phyloP scores from a whole-genome alignment of 2,797 vertebrate species.

The Sylvia borin region DNA sequence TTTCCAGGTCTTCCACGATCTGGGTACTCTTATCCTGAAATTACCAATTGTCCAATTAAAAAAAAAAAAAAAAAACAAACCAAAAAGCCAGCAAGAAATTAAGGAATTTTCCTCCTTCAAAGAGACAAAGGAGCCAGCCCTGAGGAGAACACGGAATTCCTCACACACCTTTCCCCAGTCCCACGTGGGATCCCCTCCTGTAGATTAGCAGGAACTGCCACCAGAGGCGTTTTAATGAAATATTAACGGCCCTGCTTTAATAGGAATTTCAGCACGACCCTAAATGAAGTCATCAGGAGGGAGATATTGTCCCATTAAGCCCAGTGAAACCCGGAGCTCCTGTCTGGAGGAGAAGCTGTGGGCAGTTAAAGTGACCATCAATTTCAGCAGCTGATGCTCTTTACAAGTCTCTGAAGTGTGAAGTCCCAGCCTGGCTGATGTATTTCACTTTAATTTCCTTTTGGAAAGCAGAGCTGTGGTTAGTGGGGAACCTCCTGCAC shows the following conservation, averaged over 20 bases:
- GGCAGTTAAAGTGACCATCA: slow-evolving; percentile 83
- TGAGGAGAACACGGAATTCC: background rate
- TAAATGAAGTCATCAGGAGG: slow-evolving; percentile 65
- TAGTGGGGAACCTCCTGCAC: slow-evolving; percentile 63
- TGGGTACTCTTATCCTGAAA: background rate
- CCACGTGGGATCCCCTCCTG: background rate
- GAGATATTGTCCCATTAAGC: slow-evolving; percentile 73
- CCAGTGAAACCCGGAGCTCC: slow-evolving; percentile 70
- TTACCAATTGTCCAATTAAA: background rate
- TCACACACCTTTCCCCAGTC: background rate
- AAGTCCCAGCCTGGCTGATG: slow-evolving; percentile 77
- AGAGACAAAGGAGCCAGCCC: background rate
- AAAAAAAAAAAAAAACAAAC: background rate
- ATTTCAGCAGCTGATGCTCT: slow-evolving; percentile 71
- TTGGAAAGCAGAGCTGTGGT: slow-evolving; percentile 74
- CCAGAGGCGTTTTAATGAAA: slow-evolving; percentile 63
- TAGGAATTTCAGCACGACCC: slow-evolving; percentile 60
- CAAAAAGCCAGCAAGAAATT: background rate
- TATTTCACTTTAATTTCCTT: slow-evolving; percentile 87
- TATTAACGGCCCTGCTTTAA: slow-evolving; percentile 65
- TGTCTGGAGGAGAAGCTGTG: slow-evolving; percentile 76
- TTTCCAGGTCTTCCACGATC: background rate
- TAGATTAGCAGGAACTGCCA: slow-evolving; percentile 36
- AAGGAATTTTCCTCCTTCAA: background rate
- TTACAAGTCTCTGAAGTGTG: slow-evolving; percentile 77